Evolutionary conservation across 2,113 vertebrate species (phyloP).

Genomic region (Setophaga petechia): DNA sequence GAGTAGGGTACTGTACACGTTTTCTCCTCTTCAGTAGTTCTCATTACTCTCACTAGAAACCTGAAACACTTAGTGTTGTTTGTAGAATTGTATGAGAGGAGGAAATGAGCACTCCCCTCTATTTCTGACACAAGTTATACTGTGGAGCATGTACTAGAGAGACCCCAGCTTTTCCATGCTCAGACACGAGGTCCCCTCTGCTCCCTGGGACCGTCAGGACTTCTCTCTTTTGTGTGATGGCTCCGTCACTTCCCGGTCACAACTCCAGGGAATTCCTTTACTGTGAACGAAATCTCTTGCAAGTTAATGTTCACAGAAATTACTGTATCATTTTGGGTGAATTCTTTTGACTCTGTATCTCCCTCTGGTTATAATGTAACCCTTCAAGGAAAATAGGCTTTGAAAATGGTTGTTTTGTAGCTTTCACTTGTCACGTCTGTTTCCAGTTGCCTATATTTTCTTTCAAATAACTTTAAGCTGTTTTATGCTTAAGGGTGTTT

Average conservation of each 20-base stretch:
- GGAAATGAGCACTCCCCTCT: neutral
- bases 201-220: neutral
- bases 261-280: neutral
- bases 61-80: neutral
- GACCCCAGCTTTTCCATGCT: neutral
- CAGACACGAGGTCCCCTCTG: rapidly evolving
- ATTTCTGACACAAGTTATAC: neutral
- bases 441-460: neutral
- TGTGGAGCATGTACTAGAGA: neutral
- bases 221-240: neutral
- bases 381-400: neutral
- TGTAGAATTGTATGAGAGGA: neutral
- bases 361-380: neutral
- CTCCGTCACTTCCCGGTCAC: neutral
- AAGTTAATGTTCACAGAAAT: neutral
- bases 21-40: neutral
- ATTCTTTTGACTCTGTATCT: neutral
- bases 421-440: neutral
- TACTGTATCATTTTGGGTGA: neutral
- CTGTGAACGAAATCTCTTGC: neutral
- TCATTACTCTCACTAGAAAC: neutral
- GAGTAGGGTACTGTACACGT: rapidly evolving
- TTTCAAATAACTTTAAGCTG: neutral
- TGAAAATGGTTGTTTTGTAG: neutral
- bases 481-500: neutral